Base-by-base conservation (phyloP, 2,888 invertebrate genomes). In the Gerosis bhagava region DNA sequence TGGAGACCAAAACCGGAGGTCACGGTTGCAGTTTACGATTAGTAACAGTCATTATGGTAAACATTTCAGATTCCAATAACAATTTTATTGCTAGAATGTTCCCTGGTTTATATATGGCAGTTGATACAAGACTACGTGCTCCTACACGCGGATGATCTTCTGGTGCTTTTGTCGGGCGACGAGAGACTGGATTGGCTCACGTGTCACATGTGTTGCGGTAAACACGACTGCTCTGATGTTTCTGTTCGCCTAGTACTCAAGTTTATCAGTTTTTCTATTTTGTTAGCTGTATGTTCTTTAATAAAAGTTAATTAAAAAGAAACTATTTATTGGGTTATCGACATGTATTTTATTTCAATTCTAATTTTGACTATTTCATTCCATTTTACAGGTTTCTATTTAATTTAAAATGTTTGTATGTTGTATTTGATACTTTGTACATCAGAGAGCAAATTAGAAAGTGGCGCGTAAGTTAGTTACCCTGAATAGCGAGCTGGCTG, bases 141-240 rank as follows among this genome's bases (percentile, higher is more conserved):
- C 24, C 36, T 34, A 0, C 62, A 75, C 24, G 60, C 70, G n/a
- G 77, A 82, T 61, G 62, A 67, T 32, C 50, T 78, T 55, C 63
- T 82, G 51, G 62, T 68, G 45, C 21, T 65, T 50, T 16, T 77
- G 26, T 58, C 65, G 2, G 65, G 73, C 8, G 53, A 68, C 1
- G 52, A 54, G 1, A 62, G 63, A 0, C 43, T 73, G 3, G 72
- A 75, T 13, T 74, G 74, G 72, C 32, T 80, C 0, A 56, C 76
- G 0, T 82, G 81, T 42, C 65, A 72, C 11, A 12, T 73, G 5
- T 77, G 78, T 29, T 73, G 71, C 16, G 68, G 67, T 1, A 58
- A 65, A 11, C 60, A 36, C 1, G 65, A 73, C 53, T 80, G 77
- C 47, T 51, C 69, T 0, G 57, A 36, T 0, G 45, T 60, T 2